Percentiles rank a stretch among this genome's conserved stretches.
Evolutionary conservation across 2,888 invertebrate genomes (phyloP).

Genomic region (Eupithecia pulchellata): DNA sequence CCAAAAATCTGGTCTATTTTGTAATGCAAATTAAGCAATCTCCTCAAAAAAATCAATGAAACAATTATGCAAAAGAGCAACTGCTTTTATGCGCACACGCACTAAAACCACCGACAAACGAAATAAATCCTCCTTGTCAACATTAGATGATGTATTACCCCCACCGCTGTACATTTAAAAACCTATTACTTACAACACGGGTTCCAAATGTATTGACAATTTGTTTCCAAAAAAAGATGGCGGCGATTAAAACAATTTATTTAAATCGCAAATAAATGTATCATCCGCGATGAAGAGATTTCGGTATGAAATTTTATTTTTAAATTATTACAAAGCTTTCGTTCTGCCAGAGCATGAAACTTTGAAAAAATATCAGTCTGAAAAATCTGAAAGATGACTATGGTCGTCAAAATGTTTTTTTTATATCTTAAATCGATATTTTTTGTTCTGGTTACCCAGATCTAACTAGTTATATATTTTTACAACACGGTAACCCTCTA

Average conservation of each 20-base stretch:
- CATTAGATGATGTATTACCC: constrained; percentile 62
- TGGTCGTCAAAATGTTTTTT: background rate
- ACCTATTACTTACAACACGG: constrained; percentile 74
- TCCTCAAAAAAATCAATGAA: constrained; percentile 3
- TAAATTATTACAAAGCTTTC: background rate
- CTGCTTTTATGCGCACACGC: constrained; percentile 18
- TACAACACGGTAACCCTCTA: background rate
- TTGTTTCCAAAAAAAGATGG: constrained; percentile 62
- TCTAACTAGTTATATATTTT: background rate
- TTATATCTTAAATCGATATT: background rate
- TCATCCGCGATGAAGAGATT: constrained; percentile 62
- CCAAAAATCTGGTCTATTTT: background rate
- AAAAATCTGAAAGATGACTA: background rate
- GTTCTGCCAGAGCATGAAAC: background rate
- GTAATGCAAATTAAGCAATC: background rate
- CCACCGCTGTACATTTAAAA: constrained; percentile 66
- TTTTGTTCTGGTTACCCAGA: background rate
- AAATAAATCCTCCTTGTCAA: constrained; percentile 56
- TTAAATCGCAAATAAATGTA: constrained; percentile 66
- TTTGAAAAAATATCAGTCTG: too few species aligned
- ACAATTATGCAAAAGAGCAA: constrained; percentile 21
- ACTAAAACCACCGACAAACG: constrained; percentile 43
- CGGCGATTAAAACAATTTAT: constrained; percentile 62
- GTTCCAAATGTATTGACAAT: constrained; percentile 58
- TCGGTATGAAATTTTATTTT: constrained; percentile 55